Evolutionary conservation across 1,140 invertebrate genomes (phyloP), one percentile per base, ranked within the genome.

Genomic region (Anadara kagoshimensis): DNA sequence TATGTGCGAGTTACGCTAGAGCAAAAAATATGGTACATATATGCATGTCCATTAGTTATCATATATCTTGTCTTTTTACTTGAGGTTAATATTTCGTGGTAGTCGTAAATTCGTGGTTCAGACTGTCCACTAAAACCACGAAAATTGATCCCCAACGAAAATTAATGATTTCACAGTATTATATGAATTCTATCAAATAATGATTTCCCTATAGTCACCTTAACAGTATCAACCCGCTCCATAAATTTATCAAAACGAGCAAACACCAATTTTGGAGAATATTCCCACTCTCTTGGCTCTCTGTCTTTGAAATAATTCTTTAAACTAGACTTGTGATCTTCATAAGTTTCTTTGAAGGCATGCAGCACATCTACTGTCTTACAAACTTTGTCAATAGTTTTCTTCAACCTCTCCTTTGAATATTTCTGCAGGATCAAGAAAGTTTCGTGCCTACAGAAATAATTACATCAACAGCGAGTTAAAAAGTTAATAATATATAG

Each of bases 221-320:
- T 93, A 73, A 98, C 95, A 11, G 94, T 95, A 66, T 93, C 91
- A 3, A 97, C 87, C 75, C 96, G 91, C 57, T 94, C 93, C 5
- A 95, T 85, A 88, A 98, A 98, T 59, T 93, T 93, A 85, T 97
- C 93, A 86, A 95, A 93, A 79, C 96, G 91, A 75, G 93, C 92
- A 89, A 98, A 98, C 59, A 98, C 94, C 26, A 94, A 92, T 79
- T 94, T 94, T 5, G 94, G 93, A 87, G 96, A 94, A 89, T 98
- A 98, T 62, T 95, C 95, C 97, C 97, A 98, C 0, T 92, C 90
- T 56, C 92, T 90, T 5, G 92, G 90, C 65, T 92, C 87, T 65
- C 91, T 86, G 18, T 80, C 85, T 85, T 93, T 90, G 81, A 93
- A 94, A 83, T 92, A 93, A 2, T 87, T 91, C 0, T 89, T 88